phyloP scores from a whole-genome alignment of 2,888 invertebrate species.

The Nomada fucata region DNA sequence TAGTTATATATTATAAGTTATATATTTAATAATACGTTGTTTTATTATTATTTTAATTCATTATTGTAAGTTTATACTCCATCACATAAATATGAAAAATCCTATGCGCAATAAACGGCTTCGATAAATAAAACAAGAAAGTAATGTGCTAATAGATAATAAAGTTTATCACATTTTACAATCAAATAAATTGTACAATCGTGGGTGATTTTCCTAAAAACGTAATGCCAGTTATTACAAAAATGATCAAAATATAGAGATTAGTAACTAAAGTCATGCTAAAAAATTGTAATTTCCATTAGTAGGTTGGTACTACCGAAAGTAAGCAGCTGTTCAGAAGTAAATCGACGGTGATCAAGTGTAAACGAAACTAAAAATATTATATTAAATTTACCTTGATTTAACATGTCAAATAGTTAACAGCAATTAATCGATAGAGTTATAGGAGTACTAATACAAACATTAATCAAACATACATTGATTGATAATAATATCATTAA shows the following conservation, averaged over 20 bases:
- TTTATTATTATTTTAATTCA: too few species aligned
- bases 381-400: background rate
- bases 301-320: conserved; percentile 35
- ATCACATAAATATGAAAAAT: too few species aligned
- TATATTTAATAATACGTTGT: too few species aligned
- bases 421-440: background rate
- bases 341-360: conserved; percentile 19
- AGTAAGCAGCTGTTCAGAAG: conserved; percentile 36
- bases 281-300: background rate
- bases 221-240: background rate
- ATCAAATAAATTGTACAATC: too few species aligned
- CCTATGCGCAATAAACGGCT: too few species aligned
- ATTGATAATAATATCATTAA: background rate
- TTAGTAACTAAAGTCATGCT: conserved; percentile 1
- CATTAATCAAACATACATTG: conserved; percentile 6
- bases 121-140: too few species aligned
- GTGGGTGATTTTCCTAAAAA: background rate
- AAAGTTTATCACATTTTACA: background rate
- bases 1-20: too few species aligned
- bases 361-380: conserved; percentile 23
- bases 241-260: background rate
- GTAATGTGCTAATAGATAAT: too few species aligned
- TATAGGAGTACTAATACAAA: background rate
- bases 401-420: conserved; percentile 17
- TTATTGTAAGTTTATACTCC: too few species aligned